Evolutionary conservation across 2,797 vertebrate species (phyloP), one percentile per base, ranked within the genome.

Genomic region (Gymnodraco acuticeps): DNA sequence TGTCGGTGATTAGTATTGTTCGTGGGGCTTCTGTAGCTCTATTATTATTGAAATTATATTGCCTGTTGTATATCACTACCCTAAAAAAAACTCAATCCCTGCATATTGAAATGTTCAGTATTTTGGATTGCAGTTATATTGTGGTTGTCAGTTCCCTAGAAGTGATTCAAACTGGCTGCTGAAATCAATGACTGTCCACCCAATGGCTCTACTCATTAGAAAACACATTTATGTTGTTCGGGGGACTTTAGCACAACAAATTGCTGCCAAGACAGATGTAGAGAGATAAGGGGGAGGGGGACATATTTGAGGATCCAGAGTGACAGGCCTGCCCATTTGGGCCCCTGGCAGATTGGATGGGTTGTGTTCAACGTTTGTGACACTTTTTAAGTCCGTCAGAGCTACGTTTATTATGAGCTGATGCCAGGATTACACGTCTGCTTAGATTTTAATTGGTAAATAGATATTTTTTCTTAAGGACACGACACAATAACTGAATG

Each of bases 241-340:
- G 48, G 56, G 58, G 59, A 74, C 64, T 72, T 65, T 55, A 68
- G 67, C 46, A 73, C 77, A 81, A 79, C 79, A 86, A 81, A 81
- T 73, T 65, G 72, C 74, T 79, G 78, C 73, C 68, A 74, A 72
- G 73, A 63, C 19, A 83, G 52, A 53, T 73, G 64, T 75, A 66
- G 64, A 56, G 64, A 52, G 47, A 33, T 8, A 3, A 69, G 45
- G 80, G 64, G 47, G 50, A 59, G 19, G 70, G 68, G 69, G 59
- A 73, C 45, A 59, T 70, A 73, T 84, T 80, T 80, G 52, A 83
- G 73, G 47, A 63, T 76, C 62, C 70, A 60, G 56, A 84, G 42
- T 87, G 80, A 85, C 76, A 78, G 68, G 64, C 11, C 65, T 79
- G 70, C 71, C 83, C 64, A 78, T 83, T 70, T 79, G 58, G 48